Conservation (phyloP, 2,113 vertebrate species). For the Nothocercus nigrocapillus region DNA sequence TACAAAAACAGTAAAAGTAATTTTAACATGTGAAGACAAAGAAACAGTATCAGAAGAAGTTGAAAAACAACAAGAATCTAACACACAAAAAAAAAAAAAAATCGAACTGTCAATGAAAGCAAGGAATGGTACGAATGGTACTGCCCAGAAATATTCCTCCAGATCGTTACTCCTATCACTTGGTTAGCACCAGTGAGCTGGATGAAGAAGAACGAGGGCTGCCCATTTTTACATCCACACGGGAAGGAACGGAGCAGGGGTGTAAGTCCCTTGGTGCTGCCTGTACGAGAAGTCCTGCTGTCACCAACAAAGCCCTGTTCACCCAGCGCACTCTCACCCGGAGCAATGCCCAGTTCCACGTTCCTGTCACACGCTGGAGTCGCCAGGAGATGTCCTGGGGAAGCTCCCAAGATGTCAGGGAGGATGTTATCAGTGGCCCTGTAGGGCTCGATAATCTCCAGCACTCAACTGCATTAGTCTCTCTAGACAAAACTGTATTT, state of each 20-base stretch:
- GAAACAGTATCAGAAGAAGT: not conserved
- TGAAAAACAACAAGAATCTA: not conserved
- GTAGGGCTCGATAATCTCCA: not conserved
- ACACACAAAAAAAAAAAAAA: not conserved
- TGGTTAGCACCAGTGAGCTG: too few species aligned
- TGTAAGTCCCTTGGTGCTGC: too few species aligned
- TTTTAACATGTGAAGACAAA: not conserved
- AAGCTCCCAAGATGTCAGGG: not conserved
- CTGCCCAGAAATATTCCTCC: too few species aligned
- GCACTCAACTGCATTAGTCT: not conserved
- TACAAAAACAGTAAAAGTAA: conserved; percentile 56
- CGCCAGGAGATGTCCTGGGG: not conserved
- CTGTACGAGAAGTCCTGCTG: too few species aligned
- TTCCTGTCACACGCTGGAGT: not conserved
- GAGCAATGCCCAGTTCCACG: not conserved
- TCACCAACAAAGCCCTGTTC: not conserved
- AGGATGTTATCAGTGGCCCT: not conserved
- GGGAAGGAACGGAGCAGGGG: too few species aligned
- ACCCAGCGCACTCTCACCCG: not conserved
- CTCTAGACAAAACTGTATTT: not conserved
- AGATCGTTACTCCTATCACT: too few species aligned
- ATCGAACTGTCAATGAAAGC: not conserved
- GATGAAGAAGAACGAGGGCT: too few species aligned
- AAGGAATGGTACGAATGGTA: not conserved
- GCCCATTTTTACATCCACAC: too few species aligned